Conservation (phyloP, 2,888 invertebrate species). For the Torymus tubicola region DNA sequence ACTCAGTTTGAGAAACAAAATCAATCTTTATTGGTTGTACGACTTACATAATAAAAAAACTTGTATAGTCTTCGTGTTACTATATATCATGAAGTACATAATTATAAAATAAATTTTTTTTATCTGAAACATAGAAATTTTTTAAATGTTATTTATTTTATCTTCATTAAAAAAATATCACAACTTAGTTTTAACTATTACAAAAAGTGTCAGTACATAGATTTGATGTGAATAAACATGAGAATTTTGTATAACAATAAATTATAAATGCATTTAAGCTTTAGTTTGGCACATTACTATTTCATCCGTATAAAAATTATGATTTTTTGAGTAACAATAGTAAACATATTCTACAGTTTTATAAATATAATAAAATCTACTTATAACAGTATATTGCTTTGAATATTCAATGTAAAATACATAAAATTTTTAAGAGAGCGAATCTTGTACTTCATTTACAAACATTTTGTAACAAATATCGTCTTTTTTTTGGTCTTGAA, state of each 20-base stretch:
- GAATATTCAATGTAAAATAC: constrained; percentile 25
- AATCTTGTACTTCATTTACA: constrained; percentile 13
- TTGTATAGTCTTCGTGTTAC: constrained; percentile 56
- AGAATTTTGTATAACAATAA: constrained; percentile 43
- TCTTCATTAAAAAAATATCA: constrained; percentile 55
- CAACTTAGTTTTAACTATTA: constrained; percentile 53
- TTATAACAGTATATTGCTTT: constrained; percentile 23
- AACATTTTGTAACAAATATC: constrained; percentile 43
- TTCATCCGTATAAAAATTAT: constrained; percentile 54
- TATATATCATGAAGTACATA: constrained; percentile 50
- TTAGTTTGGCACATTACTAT: constrained; percentile 55
- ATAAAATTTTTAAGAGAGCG: constrained; percentile 30
- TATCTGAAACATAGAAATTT: constrained; percentile 37
- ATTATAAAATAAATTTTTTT: constrained; percentile 55
- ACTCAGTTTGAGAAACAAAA: constrained; percentile 15
- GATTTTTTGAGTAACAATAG: constrained; percentile 48
- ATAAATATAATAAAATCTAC: constrained; percentile 52
- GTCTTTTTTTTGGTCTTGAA: constrained; percentile 38
- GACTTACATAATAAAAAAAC: constrained; percentile 46
- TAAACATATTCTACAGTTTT: constrained; percentile 48
- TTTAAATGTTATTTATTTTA: constrained; percentile 43
- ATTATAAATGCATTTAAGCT: constrained; percentile 44
- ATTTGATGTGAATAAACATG: constrained; percentile 18
- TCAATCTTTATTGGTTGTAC: constrained; percentile 27
- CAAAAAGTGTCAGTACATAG: constrained; percentile 30